Percentiles rank a stretch among this genome's conserved stretches.
Conservation (phyloP, 2,113 vertebrate genomes). For the Mixornis gularis region DNA sequence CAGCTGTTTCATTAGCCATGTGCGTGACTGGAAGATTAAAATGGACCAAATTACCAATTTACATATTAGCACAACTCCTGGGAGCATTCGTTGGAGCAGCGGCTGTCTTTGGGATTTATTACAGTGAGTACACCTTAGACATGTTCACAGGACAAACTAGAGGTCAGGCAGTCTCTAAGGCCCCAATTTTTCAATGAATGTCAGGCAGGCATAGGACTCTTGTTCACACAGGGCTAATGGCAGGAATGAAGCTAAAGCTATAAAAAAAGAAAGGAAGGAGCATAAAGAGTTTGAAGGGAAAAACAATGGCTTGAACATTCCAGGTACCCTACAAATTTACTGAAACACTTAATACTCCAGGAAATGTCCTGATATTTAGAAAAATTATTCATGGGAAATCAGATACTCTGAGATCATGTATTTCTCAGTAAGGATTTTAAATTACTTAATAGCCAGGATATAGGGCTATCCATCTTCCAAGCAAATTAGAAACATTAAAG, state of each 20-base stretch:
- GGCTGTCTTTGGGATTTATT: constrained; percentile 84
- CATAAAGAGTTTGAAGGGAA: background rate
- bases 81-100: constrained; percentile 88
- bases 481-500: constrained; percentile 60
- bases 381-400: constrained; percentile 48
- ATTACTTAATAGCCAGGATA: constrained; percentile 55
- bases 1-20: constrained; percentile 93
- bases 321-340: background rate
- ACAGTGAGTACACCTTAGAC: constrained; percentile 76
- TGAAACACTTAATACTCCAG: constrained; percentile 8
- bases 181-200: background rate
- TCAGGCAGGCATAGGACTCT: background rate
- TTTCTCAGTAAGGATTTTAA: constrained; percentile 54
- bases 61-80: constrained; percentile 84
- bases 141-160: background rate
- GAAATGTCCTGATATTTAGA: constrained; percentile 40
- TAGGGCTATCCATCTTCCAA: constrained; percentile 50
- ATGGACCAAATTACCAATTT: constrained; percentile 88
- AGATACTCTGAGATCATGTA: constrained; percentile 53
- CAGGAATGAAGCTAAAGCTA: background rate
- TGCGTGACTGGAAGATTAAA: constrained; percentile 85
- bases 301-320: background rate
- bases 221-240: background rate
- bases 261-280: background rate
- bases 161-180: constrained; percentile 32